Percentiles rank a stretch among this genome's conserved stretches.
These are phyloP conservation scores for Mesodorylaimus sp. DNA, from an alignment of 2,888 invertebrate genomes.

Conservation along the genomic window DNA sequence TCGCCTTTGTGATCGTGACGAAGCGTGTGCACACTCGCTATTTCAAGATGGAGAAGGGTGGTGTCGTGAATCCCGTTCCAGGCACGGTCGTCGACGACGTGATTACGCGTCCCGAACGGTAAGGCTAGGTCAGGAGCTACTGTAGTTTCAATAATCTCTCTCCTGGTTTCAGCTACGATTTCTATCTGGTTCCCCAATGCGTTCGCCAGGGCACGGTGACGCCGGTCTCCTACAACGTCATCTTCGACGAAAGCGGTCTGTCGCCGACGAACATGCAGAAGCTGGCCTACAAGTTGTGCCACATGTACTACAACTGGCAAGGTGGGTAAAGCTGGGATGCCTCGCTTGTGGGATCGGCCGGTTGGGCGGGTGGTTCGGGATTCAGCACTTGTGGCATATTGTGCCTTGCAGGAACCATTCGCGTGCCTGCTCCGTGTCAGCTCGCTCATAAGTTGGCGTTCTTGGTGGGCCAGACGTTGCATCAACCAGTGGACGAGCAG, in stretches of 20 bases:
- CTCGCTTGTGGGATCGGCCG: too few relatives aligned
- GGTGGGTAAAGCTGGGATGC: too few relatives aligned
- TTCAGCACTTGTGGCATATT: too few relatives aligned
- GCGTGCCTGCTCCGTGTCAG: constrained; percentile 80
- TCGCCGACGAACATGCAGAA: constrained; percentile 56
- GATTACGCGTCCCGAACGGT: constrained; percentile 54
- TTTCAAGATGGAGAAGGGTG: constrained; percentile 13
- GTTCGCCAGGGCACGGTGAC: constrained; percentile 73
- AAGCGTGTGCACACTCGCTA: constrained; percentile 68
- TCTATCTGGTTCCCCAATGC: constrained; percentile 67
- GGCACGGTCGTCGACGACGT: constrained; percentile 67
- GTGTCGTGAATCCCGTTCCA: constrained; percentile 54
- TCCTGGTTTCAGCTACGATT: constrained; percentile 53
- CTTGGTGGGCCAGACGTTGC: constrained; percentile 59
- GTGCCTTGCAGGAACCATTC: too few relatives aligned
- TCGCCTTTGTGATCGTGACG: constrained; percentile 69
- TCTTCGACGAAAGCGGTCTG: constrained; percentile 51
- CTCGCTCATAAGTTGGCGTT: constrained; percentile 86
- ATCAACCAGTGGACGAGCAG: constrained; percentile 31
- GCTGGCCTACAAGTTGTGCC: constrained; percentile 62
- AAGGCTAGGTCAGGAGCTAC: constrained; percentile 10
- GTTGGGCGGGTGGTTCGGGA: too few relatives aligned
- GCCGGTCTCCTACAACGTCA: constrained; percentile 72
- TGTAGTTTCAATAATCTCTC: not conserved
- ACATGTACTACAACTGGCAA: constrained; percentile 76